These are phyloP conservation scores for Macquaria ambigua DNA, from an alignment of 2,113 vertebrate genomes.

Conservation along the genomic window DNA sequence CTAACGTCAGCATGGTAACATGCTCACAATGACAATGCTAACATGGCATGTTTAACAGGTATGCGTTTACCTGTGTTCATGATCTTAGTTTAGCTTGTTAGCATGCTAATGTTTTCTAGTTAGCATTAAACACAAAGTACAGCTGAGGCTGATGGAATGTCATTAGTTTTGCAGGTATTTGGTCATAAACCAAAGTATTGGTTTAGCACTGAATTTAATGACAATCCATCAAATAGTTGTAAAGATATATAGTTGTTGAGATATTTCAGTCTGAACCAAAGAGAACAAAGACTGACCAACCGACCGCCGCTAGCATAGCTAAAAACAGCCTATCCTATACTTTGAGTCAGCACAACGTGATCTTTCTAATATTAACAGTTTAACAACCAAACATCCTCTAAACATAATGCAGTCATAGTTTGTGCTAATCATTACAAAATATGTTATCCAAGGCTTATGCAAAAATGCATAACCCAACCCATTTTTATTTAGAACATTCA, in stretches of 20 bases:
- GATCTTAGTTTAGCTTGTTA: too few relatives aligned
- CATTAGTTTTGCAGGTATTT: too few relatives aligned
- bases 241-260: not conserved
- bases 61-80: too few relatives aligned
- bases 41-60: too few relatives aligned
- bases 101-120: too few relatives aligned
- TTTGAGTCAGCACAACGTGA: not conserved
- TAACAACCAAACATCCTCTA: not conserved
- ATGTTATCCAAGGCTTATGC: not conserved
- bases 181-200: too few relatives aligned
- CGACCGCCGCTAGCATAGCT: not conserved
- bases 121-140: too few relatives aligned
- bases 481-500: not conserved
- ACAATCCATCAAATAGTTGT: not conserved
- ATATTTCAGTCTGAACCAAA: not conserved
- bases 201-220: not conserved
- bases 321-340: not conserved
- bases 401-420: conserved; percentile 25
- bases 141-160: too few relatives aligned
- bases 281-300: not conserved
- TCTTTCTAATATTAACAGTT: not conserved
- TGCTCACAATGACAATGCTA: too few relatives aligned
- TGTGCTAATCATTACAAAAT: not conserved
- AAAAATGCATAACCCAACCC: not conserved
- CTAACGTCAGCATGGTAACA: too few relatives aligned